Base-by-base conservation (phyloP, 2,888 invertebrate species). In the Villa cingulata region DNA sequence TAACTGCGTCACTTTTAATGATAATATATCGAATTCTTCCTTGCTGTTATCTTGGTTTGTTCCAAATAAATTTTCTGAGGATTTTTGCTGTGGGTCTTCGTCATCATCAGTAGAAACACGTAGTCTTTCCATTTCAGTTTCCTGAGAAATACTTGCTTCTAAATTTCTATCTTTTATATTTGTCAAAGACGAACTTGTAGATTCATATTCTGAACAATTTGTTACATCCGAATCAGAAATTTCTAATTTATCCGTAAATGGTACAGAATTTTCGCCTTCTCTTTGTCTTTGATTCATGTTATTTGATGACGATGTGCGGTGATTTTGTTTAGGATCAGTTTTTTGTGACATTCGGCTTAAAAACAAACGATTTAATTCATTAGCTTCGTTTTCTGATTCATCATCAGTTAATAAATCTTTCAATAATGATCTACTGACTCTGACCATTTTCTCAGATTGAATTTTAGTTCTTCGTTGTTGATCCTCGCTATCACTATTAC, bases 391-490 rank as follows among this genome's bases (percentile, higher is more conserved):
- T 14, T 52, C 55, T n/a, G 53, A 53, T n/a, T 54, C 51, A 34
- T 57, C 53, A n/a, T 54, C 49, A 1, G 52, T 52, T 3, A 52
- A 46, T 16, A 62, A 41, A 10, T 57, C 54, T 4, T 50, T 48
- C 4, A 61, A 34, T 0, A 63, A 52, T 46, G 61, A 59, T 14
- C 61, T 58, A 37, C 59, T 60, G 2, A 54, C 55, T 32, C 6
- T 9, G 20, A 32, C 32, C 15, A 17, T 34, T 32, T 42, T 32
- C 16, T 7, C 29, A 17, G 18, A 4, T 12, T 12, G 4, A 12
- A 12, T 4, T 12, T 12, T 32, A 12, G 3, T 14, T 12, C 12
- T 9, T 4, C 6, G 3, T 32, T 32, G 9, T 32, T 32, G 12
- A 32, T 32, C 12, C 12, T 32, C 29, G 12, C 12, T 32, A 12